A percentile compares a stretch with the other conserved stretches of the same genome.
Conservation (phyloP, 2,888 invertebrate species). For the Spodoptera exigua region DNA sequence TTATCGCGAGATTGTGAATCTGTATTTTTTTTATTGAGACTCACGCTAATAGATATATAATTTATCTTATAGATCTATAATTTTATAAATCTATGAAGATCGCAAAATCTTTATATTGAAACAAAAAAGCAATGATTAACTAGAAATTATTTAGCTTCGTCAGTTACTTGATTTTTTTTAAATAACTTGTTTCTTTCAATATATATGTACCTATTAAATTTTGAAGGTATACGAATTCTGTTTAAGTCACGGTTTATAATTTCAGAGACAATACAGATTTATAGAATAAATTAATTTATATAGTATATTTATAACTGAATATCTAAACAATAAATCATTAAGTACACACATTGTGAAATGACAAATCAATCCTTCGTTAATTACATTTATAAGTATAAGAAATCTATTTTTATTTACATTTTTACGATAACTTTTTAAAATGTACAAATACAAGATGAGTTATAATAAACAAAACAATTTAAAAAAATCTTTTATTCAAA, state of each 20-base stretch:
- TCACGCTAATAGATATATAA: too few relatives aligned
- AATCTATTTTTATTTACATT: slow-evolving; percentile 71
- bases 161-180: slow-evolving; percentile 4
- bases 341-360: slow-evolving; percentile 55
- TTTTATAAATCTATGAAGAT: too few relatives aligned
- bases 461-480: slow-evolving; percentile 28
- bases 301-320: background rate
- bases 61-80: too few relatives aligned
- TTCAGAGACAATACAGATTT: too few relatives aligned
- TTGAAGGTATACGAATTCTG: too few relatives aligned
- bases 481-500: slow-evolving; percentile 19
- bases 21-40: too few relatives aligned
- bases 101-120: too few relatives aligned
- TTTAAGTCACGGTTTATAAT: too few relatives aligned
- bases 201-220: too few relatives aligned
- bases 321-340: slow-evolving; percentile 37
- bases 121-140: background rate
- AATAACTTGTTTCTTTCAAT: too few relatives aligned
- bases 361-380: slow-evolving; percentile 48
- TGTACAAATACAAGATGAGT: slow-evolving; percentile 56
- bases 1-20: too few relatives aligned
- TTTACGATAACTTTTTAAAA: slow-evolving; percentile 55
- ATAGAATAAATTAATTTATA: too few relatives aligned
- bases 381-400: slow-evolving; percentile 59
- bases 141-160: background rate